A percentile compares a stretch with the other conserved stretches of the same genome.
Conservation (phyloP, 2,888 invertebrate genomes). For the Calephelis perditalis region DNA sequence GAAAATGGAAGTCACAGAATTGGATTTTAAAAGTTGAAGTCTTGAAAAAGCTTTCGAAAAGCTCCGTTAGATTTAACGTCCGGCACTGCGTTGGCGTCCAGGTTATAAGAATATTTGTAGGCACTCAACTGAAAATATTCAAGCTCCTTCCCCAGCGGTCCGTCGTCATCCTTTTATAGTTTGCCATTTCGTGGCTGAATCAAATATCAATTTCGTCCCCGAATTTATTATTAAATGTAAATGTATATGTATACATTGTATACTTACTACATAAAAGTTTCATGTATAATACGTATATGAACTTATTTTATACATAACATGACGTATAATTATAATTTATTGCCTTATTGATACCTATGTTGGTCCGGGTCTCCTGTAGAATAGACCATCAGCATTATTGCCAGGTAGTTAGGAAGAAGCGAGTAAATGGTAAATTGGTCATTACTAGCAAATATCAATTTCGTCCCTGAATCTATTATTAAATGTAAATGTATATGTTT, state of each 20-base stretch:
- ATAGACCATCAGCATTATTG: too few relatives aligned
- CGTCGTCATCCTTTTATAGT: conserved; percentile 25
- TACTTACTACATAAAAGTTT: background rate
- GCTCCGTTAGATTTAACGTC: conserved; percentile 26
- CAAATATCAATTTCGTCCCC: conserved; percentile 28
- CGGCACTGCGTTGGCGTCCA: conserved; percentile 23
- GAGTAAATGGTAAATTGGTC: too few relatives aligned
- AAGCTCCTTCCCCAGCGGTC: conserved; percentile 27
- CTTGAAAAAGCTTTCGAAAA: conserved; percentile 19
- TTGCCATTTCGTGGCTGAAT: conserved; percentile 31
- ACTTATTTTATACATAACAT: too few relatives aligned
- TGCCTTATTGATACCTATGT: too few relatives aligned
- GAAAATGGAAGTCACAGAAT: background rate
- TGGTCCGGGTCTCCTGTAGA: too few relatives aligned
- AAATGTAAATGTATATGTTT: conserved; percentile 14
- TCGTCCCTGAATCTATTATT: conserved; percentile 16
- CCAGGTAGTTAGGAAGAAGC: too few relatives aligned
- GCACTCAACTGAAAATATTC: conserved; percentile 34
- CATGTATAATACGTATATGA: too few relatives aligned
- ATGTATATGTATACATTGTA: conserved; percentile 6
- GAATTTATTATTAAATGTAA: conserved; percentile 18
- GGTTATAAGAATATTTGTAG: conserved; percentile 33
- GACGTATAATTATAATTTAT: too few relatives aligned
- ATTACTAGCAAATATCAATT: conserved; percentile 24
- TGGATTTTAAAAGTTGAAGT: conserved; percentile 15